phyloP scores from a whole-genome alignment of 2,113 vertebrate species.

The Psittacula cyanocephala region DNA sequence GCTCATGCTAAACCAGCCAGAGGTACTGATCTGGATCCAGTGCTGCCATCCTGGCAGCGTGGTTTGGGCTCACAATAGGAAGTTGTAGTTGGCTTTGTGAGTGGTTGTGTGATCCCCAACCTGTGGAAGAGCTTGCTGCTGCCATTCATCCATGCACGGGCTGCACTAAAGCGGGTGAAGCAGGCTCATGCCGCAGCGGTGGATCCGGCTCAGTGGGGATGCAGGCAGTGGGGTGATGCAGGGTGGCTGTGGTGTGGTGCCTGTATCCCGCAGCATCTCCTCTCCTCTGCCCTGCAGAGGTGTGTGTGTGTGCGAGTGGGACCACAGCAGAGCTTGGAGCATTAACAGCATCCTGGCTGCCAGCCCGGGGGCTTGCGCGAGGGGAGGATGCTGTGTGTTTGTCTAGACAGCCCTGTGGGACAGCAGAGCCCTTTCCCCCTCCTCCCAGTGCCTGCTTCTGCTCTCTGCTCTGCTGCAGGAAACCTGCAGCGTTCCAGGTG shows the following conservation, averaged over 20 bases:
- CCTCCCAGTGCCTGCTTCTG: neutral
- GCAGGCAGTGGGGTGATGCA: neutral
- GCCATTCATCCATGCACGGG: neutral
- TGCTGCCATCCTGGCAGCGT: rapidly evolving
- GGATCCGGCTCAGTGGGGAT: rapidly evolving
- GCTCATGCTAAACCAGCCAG: neutral
- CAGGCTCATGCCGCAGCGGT: rapidly evolving
- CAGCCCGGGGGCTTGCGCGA: neutral
- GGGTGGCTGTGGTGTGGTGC: neutral
- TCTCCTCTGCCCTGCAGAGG: neutral
- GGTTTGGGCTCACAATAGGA: rapidly evolving
- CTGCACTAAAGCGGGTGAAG: neutral
- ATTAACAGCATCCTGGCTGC: neutral
- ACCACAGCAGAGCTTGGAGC: neutral
- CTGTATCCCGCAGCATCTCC: neutral
- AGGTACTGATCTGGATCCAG: rapidly evolving
- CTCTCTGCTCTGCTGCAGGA: neutral
- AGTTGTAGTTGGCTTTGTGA: neutral
- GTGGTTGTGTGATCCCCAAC: rapidly evolving
- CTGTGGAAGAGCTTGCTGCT: neutral
- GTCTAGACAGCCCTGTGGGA: neutral
- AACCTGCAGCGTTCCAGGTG: neutral
- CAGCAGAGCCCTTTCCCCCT: neutral
- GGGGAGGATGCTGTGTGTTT: neutral
- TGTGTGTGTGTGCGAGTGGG: neutral